Percentiles rank a stretch among this genome's conserved stretches.
Evolutionary conservation across 2,888 invertebrate species (phyloP).

Genomic region (Cryptocephalus moraei): DNA sequence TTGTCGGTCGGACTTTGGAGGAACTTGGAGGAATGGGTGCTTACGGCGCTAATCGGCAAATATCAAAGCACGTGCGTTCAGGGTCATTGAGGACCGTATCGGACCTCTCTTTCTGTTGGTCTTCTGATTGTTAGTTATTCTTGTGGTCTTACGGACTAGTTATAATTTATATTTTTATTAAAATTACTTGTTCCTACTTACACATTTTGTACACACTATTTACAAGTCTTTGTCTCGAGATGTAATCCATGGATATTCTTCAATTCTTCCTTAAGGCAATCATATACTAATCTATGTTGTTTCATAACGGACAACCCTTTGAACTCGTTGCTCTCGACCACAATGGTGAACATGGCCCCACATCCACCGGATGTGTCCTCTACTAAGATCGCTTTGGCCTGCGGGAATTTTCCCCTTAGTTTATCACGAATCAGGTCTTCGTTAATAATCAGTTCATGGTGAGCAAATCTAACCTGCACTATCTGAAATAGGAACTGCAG

Average conservation of each 20-base stretch:
- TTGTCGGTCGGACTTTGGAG: no score
- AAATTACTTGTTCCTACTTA: no score
- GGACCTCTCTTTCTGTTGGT: no score
- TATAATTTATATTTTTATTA: no score
- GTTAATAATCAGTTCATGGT: conserved; percentile 6
- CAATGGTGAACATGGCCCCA: conserved; percentile 71
- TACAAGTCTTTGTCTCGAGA: conserved; percentile 52
- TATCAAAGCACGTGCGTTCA: no score
- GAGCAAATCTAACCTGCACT: no score
- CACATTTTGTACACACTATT: conserved; percentile 1
- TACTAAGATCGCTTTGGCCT: conserved; percentile 53
- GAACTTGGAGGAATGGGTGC: no score
- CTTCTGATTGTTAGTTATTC: no score
- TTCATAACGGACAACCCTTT: conserved; percentile 58
- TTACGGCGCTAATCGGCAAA: no score
- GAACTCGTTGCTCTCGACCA: conserved; percentile 60
- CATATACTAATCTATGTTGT: conserved; percentile 64
- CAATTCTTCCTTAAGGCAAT: conserved; percentile 64
- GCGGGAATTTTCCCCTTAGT: conserved; percentile 44
- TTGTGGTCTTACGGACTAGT: no score
- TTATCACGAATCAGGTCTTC: conserved; percentile 35
- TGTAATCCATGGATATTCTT: conserved; percentile 76
- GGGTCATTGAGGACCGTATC: no score
- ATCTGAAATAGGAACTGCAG: no score
- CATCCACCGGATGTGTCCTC: conserved; percentile 70